Conservation (phyloP, 2,888 invertebrate genomes). For the Oegoconia quadripuncta region DNA sequence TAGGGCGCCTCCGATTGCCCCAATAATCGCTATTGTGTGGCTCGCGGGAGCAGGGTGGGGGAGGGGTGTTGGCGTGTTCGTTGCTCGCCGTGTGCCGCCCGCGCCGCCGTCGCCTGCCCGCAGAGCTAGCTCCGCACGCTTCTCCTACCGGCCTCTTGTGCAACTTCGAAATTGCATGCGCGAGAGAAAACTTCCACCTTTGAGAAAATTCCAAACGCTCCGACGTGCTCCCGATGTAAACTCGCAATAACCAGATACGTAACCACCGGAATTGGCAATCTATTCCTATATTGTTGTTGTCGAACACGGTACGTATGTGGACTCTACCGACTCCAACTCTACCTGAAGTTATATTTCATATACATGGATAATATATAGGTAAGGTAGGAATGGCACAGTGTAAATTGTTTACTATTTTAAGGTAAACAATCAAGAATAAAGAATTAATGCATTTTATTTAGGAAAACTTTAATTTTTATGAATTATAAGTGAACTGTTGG, state of each 20-base stretch:
- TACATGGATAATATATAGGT: too few relatives aligned
- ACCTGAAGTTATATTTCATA: constrained; percentile 6
- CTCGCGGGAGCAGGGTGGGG: constrained; percentile 15
- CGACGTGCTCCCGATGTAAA: constrained; percentile 57
- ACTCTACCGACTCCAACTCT: constrained; percentile 3
- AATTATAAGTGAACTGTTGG: too few relatives aligned
- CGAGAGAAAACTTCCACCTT: constrained; percentile 66
- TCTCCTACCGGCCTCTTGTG: constrained; percentile 42
- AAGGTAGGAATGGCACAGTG: too few relatives aligned
- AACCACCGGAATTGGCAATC: constrained; percentile 55
- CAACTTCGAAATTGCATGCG: constrained; percentile 67
- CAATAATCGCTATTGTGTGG: constrained; percentile 68
- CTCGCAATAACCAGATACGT: constrained; percentile 56
- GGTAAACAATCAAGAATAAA: too few relatives aligned
- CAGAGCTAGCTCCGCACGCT: constrained; percentile 27
- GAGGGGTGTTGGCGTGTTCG: constrained; percentile 7
- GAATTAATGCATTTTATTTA: too few relatives aligned
- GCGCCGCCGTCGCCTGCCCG: constrained; percentile 28
- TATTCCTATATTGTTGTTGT: constrained; percentile 42
- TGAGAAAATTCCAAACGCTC: constrained; percentile 62
- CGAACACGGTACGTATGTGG: constrained; percentile 7
- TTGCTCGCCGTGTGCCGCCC: constrained; percentile 12
- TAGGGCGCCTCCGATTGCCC: constrained; percentile 59
- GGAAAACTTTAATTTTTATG: too few relatives aligned
- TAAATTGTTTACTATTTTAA: too few relatives aligned